Percentiles rank a stretch among this genome's conserved stretches.
Conservation (phyloP, 1,140 invertebrate species). For the Papilio dardanus region DNA sequence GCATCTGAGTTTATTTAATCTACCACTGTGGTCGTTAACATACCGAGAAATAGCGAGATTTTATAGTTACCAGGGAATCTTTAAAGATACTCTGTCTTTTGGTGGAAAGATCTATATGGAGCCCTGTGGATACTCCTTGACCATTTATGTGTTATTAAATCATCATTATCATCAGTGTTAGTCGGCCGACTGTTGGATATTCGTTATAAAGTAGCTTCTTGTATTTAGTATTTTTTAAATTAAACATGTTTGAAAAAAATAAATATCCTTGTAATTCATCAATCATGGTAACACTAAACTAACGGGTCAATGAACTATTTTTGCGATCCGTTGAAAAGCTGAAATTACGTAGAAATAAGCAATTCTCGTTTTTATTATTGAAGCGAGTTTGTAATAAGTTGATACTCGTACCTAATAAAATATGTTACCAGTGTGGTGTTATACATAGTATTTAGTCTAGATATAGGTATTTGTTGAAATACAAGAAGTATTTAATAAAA, state of each 20-base stretch:
- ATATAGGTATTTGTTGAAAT: neutral
- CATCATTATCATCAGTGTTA: too few relatives aligned
- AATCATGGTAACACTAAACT: slow-evolving; percentile 22
- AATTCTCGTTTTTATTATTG: slow-evolving; percentile 37
- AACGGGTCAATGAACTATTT: slow-evolving; percentile 37
- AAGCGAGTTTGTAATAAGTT: slow-evolving; percentile 35
- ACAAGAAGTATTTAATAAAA: neutral
- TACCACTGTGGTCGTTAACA: too few relatives aligned
- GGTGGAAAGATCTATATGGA: too few relatives aligned
- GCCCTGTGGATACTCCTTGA: too few relatives aligned
- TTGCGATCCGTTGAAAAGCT: slow-evolving; percentile 35
- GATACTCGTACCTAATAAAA: slow-evolving; percentile 28
- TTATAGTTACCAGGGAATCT: too few relatives aligned
- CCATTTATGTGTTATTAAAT: too few relatives aligned
- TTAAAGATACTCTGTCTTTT: too few relatives aligned
- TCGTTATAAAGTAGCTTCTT: too few relatives aligned
- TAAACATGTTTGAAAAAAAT: neutral
- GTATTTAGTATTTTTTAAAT: neutral
- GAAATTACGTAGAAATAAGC: slow-evolving; percentile 39
- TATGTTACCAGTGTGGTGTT: neutral
- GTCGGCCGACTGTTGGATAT: too few relatives aligned
- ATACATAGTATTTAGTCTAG: neutral
- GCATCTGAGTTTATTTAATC: too few relatives aligned
- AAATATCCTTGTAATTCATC: neutral
- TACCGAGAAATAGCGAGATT: too few relatives aligned